These are phyloP conservation scores for Picus viridis DNA, from an alignment of 2,797 vertebrate genomes.

Conservation along the genomic window DNA sequence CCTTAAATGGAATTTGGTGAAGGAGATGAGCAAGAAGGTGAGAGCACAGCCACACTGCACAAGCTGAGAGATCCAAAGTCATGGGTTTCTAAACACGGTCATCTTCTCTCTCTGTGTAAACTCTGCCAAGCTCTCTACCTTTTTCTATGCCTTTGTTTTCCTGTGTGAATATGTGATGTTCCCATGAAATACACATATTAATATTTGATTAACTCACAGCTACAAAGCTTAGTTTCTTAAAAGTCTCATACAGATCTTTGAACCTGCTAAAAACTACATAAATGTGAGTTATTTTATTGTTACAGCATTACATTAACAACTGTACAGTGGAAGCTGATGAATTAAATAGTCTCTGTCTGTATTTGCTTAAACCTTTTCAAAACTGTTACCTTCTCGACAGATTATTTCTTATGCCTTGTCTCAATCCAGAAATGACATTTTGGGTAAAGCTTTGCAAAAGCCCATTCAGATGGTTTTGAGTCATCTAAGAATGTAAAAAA, in stretches of 20 bases:
- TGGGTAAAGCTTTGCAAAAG: slow-evolving; percentile 73
- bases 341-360: slow-evolving; percentile 60
- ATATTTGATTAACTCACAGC: slow-evolving; percentile 32
- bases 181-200: slow-evolving; percentile 40
- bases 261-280: slow-evolving; percentile 39
- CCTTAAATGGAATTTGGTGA: neutral
- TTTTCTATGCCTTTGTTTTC: slow-evolving; percentile 38
- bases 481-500: slow-evolving; percentile 80
- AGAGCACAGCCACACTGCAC: neutral
- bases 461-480: slow-evolving; percentile 78
- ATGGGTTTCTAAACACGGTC: neutral
- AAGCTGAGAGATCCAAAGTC: neutral
- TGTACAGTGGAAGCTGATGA: neutral
- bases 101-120: neutral
- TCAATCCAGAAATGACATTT: slow-evolving; percentile 79
- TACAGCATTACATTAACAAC: neutral
- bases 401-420: slow-evolving; percentile 75
- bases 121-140: neutral
- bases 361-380: slow-evolving; percentile 52
- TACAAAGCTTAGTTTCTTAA: slow-evolving; percentile 39
- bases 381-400: slow-evolving; percentile 70
- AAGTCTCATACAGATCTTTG: slow-evolving; percentile 4
- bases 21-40: neutral
- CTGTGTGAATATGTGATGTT: slow-evolving; percentile 5
- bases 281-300: slow-evolving; percentile 35